Conservation (phyloP, 2,113 vertebrate species). For the Nycticebus coucang region DNA sequence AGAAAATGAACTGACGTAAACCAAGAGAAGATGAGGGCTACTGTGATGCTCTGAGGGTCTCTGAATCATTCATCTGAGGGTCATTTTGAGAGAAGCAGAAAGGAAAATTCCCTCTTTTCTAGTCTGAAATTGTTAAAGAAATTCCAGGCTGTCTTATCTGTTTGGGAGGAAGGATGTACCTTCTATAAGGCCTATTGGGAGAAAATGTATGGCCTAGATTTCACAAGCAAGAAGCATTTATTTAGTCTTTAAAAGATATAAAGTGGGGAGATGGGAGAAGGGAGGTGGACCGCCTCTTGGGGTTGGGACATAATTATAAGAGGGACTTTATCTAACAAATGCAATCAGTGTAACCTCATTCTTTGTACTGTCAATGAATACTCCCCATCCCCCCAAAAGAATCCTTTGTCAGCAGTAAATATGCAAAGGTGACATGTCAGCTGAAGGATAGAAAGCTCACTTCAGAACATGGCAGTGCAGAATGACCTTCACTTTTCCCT, state of each 20-base stretch:
- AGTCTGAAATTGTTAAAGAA: background rate
- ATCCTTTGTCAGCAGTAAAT: too few species aligned
- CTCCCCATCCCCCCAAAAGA: too few species aligned
- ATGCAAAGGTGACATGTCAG: too few species aligned
- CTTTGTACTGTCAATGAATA: too few species aligned
- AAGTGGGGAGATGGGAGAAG: too few species aligned
- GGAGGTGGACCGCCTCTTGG: too few species aligned
- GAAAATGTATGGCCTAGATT: background rate
- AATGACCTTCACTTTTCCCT: too few species aligned
- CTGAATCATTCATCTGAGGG: background rate
- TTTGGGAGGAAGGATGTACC: background rate
- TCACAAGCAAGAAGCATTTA: slow-evolving; percentile 6
- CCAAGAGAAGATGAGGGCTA: background rate
- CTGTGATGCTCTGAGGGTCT: background rate
- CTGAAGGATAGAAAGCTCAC: too few species aligned
- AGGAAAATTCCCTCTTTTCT: background rate
- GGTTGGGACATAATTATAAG: too few species aligned
- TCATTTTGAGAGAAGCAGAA: background rate
- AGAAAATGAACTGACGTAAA: background rate
- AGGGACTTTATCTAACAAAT: too few species aligned
- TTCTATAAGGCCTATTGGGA: background rate
- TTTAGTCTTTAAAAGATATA: background rate
- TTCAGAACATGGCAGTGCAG: too few species aligned
- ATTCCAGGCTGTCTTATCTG: background rate
- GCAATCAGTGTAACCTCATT: too few species aligned